Conservation (phyloP, 2,797 vertebrate genomes). For the Spizella passerina region DNA sequence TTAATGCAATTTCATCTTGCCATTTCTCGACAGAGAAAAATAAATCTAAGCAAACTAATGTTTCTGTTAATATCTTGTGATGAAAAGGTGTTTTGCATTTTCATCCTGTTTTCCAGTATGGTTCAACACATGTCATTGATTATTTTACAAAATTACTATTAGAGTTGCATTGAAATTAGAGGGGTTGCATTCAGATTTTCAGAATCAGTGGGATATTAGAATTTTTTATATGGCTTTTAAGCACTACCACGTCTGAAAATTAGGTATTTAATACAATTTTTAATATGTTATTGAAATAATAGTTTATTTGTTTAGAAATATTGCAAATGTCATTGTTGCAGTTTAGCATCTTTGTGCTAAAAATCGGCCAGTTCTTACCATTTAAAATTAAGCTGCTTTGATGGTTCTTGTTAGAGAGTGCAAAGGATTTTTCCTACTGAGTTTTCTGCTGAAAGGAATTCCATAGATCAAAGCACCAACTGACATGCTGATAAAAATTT, state of each 20-base stretch:
- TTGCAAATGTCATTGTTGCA: not conserved
- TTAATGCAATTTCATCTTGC: slow-evolving; percentile 5
- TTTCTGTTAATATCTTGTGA: not conserved
- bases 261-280: not conserved
- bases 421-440: not conserved
- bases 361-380: not conserved
- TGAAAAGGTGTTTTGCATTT: not conserved
- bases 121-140: not conserved
- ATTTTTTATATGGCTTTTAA: not conserved
- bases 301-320: not conserved
- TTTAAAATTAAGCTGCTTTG: slow-evolving; percentile 2
- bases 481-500: not conserved
- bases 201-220: not conserved
- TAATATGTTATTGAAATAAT: not conserved
- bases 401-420: not conserved
- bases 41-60: not conserved
- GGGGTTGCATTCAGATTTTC: not conserved
- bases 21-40: not conserved
- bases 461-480: not conserved
- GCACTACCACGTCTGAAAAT: not conserved
- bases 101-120: not conserved
- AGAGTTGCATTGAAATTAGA: not conserved
- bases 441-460: slow-evolving; percentile 10
- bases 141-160: not conserved
- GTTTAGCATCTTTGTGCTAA: not conserved